Percentiles rank a stretch among this genome's conserved stretches.
Conservation (phyloP, 2,113 vertebrate species). For the Corydoras sp. region DNA sequence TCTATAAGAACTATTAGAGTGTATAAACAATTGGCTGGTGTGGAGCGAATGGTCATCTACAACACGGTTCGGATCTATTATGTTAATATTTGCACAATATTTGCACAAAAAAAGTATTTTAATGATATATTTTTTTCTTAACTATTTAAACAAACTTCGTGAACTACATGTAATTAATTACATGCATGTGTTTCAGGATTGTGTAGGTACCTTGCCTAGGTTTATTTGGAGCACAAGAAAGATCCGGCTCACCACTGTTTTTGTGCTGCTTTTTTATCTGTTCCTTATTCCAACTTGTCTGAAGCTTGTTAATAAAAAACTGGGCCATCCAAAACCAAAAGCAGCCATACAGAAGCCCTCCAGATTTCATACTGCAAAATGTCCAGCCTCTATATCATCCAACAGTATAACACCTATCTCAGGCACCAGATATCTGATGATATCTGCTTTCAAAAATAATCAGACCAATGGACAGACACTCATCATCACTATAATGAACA, state of each 20-base stretch:
- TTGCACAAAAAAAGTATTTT: too few species aligned
- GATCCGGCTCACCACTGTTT: neutral
- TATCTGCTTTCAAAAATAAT: conserved; percentile 63
- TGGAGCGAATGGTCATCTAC: conserved; percentile 56
- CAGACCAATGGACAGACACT: conserved; percentile 50
- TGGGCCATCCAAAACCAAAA: neutral
- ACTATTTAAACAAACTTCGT: too few species aligned
- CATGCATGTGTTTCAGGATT: conserved; percentile 13
- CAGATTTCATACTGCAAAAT: neutral
- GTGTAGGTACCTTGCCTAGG: conserved; percentile 3
- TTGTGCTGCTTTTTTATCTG: neutral
- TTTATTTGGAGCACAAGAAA: too few species aligned
- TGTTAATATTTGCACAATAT: too few species aligned
- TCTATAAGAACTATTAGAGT: too few species aligned
- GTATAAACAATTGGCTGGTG: conserved; percentile 27
- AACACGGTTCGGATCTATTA: conserved; percentile 54
- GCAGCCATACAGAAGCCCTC: conserved; percentile 12
- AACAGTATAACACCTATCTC: conserved; percentile 54
- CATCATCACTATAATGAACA: conserved; percentile 62
- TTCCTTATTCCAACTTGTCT: neutral
- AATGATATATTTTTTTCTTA: too few species aligned
- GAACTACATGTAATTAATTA: neutral
- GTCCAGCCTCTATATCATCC: conserved; percentile 17
- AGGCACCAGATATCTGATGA: conserved; percentile 60
- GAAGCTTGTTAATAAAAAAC: neutral